Percentiles rank a stretch among this genome's conserved stretches.
phyloP scores from a whole-genome alignment of 2,113 vertebrate species.

The Mionectes macconnelli region DNA sequence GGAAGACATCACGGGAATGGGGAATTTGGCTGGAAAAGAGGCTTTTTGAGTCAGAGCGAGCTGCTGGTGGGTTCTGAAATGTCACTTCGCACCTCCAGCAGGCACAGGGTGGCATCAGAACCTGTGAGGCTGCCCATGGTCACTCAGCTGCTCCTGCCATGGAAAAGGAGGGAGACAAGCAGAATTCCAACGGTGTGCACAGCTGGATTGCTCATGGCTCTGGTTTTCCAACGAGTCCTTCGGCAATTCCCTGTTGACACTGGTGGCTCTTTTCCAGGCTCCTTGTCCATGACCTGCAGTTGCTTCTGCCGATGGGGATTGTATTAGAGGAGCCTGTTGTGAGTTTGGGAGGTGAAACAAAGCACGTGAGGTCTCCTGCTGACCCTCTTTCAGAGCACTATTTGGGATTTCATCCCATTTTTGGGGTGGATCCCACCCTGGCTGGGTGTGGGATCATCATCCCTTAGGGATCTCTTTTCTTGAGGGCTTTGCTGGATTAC shows the following conservation, averaged over 20 bases:
- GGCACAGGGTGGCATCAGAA: not conserved
- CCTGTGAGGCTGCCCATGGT: rapidly evolving
- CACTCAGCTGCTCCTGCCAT: rapidly evolving
- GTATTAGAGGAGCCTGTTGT: rapidly evolving
- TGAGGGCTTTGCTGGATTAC: not conserved
- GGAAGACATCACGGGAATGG: rapidly evolving
- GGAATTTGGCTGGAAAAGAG: not conserved
- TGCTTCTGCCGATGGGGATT: not conserved
- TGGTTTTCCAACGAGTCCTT: not conserved
- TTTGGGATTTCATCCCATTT: not conserved
- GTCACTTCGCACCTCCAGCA: not conserved
- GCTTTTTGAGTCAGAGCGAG: rapidly evolving
- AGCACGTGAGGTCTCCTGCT: not conserved
- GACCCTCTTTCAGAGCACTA: rapidly evolving
- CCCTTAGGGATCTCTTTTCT: not conserved
- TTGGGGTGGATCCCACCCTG: not conserved
- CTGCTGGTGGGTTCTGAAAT: rapidly evolving
- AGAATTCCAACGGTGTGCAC: rapidly evolving
- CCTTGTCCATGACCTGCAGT: not conserved
- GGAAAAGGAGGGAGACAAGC: not conserved
- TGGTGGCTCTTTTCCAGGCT: not conserved
- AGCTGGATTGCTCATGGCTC: not conserved
- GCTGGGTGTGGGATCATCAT: not conserved
- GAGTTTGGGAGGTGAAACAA: not conserved
- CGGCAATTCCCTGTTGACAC: rapidly evolving